Evolutionary conservation across 1,140 invertebrate genomes (phyloP).

Genomic region (Heliconius hermathena): DNA sequence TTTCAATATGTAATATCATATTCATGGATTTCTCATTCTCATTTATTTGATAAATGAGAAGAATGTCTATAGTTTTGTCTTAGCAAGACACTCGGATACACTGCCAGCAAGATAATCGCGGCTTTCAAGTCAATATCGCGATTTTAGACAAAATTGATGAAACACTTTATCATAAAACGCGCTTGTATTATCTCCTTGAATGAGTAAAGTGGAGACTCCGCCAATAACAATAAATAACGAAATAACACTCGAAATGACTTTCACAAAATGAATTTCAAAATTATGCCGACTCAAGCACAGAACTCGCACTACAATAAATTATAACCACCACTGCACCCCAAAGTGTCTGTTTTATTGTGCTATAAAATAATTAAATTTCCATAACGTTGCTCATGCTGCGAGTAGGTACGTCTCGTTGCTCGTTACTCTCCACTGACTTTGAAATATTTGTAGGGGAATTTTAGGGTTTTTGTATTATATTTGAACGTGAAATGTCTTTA

Average conservation of each 20-base stretch:
- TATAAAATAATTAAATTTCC: slow-evolving; percentile 51
- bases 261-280: background rate
- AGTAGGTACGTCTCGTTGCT: slow-evolving; percentile 13
- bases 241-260: background rate
- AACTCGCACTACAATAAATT: slow-evolving; percentile 33
- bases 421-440: slow-evolving; percentile 6
- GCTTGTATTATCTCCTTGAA: no score
- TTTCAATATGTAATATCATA: no score
- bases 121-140: no score
- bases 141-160: no score
- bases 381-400: slow-evolving; percentile 32
- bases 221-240: slow-evolving; percentile 1
- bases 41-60: no score
- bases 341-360: slow-evolving; percentile 44
- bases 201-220: no score
- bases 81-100: no score
- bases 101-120: no score
- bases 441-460: slow-evolving; percentile 25
- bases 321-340: slow-evolving; percentile 29
- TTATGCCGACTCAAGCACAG: background rate
- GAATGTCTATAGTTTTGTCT: no score
- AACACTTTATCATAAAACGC: no score
- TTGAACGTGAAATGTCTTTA: background rate
- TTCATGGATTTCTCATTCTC: no score
- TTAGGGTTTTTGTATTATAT: slow-evolving; percentile 8